Base-by-base conservation (phyloP, 2,797 vertebrate species). In the Gambelia wislizenii region DNA sequence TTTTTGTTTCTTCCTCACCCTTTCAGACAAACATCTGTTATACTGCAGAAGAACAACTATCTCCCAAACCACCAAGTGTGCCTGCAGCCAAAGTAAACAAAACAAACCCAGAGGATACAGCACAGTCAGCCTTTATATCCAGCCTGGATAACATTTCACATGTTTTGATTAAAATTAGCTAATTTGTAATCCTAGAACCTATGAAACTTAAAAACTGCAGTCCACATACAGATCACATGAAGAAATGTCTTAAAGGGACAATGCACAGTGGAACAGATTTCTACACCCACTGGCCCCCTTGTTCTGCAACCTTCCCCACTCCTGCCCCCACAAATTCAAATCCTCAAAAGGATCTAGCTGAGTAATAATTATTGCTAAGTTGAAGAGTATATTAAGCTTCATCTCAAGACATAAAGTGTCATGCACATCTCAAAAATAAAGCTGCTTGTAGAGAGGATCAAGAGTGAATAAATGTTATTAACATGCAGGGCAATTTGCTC, bases 161-260 rank as follows among this genome's bases (percentile, higher is more conserved):
- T 99, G 98, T 99, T 99, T 99, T 99, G 98, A 99, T 99, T 99
- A 98, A 99, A 99, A 99, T 99, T 98, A 99, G 98, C 98, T 98
- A 98, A 99, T 97, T 98, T 98, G 98, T 98, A 99, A 99, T 98
- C 95, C 98, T 97, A 99, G 98, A 98, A 98, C 97, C 98, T 97
- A 97, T 97, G 98, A 98, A 98, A 98, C 98, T 98, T 98, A 98
- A 98, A 98, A 98, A 97, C 98, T 97, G 97, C 97, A 97, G 97
- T 98, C 98, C 98, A 97, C 97, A 98, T 97, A n/a, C n/a, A 98
- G 97, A 98, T 97, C 94, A 85, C 96, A 97, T 97, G 97, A 97
- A 97, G 94, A 88, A 91, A 96, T 87, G 91, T 95, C 96, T 95
- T 92, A 93, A 97, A 96, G 96, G 96, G 95, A 95, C 95, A 95